Evolutionary conservation across 2,888 invertebrate species (phyloP), one percentile per base, ranked within the genome.

Genomic region (Trissolcus brochymenae): DNA sequence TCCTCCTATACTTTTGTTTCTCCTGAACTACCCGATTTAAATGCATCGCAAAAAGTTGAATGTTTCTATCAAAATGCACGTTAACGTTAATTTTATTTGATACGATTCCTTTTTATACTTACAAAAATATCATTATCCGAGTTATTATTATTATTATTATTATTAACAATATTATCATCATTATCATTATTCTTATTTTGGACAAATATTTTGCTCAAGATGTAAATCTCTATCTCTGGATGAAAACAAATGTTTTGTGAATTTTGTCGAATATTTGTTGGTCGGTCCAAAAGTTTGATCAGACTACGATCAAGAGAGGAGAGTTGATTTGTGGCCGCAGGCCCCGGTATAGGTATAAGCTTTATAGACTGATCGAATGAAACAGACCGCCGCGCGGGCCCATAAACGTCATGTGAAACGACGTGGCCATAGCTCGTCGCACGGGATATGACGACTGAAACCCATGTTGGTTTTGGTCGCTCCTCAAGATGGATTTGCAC

Each of bases 341-440:
- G 54, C 4, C 51, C 54, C 6, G 29, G n/a, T 54, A 54, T 54
- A 9, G 11, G 11, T 35, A 11, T 11, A 35, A 35, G 54, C 54
- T 25, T 29, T 54, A 54, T 54, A 29, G 54, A 29, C 54, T 16
- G 54, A 54, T 54, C 29, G 54, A 17, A n/a, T 25, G 25, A 29
- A 54, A 54, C 54, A 25, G 29, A 54, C 54, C 81, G 51, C 51
- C 16, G 46, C 16, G 6, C 46, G 51, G 51, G 81, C 81, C 84
- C 83, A 85, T 87, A 86, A 87, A 87, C 81, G 86, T 87, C 86
- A 81, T 54, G 80, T 72, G 65, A 80, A 79, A 82, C 35, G 35
- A 35, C 77, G 80, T 81, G 82, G 80, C 64, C 68, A 62, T 61
- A 54, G 71, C 71, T 53, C 68, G 67, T 64, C 67, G 72, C 35